These are phyloP conservation scores for Poeciliopsis gracilis DNA, from an alignment of 2,797 vertebrate genomes.

Conservation along the genomic window DNA sequence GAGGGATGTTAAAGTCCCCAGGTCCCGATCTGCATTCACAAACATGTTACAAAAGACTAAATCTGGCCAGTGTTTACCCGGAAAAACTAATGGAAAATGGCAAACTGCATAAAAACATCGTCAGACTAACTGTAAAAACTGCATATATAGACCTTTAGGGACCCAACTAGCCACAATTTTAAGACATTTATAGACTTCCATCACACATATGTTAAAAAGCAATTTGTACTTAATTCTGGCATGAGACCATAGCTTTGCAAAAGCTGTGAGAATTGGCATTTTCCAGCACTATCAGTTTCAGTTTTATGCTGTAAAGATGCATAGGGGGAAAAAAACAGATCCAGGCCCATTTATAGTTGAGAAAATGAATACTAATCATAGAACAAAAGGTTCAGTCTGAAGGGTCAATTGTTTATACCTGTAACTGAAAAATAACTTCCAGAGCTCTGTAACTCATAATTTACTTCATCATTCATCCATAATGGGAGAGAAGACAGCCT, in stretches of 20 bases:
- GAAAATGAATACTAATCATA: constrained; percentile 35
- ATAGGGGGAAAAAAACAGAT: constrained; percentile 26
- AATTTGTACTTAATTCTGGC: constrained; percentile 33
- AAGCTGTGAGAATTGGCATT: constrained; percentile 20
- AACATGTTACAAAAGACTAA: constrained; percentile 63
- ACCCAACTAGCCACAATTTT: constrained; percentile 17
- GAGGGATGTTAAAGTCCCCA: constrained; percentile 57
- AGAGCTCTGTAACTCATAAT: constrained; percentile 13
- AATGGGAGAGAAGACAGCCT: constrained; percentile 29
- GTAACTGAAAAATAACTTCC: constrained; percentile 54
- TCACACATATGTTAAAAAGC: constrained; percentile 36
- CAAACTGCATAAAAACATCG: constrained; percentile 22
- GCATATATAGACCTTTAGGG: neutral
- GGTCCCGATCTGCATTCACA: constrained; percentile 49
- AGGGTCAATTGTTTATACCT: constrained; percentile 45
- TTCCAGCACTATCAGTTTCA: constrained; percentile 26
- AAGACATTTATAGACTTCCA: constrained; percentile 34
- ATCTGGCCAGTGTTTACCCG: constrained; percentile 50
- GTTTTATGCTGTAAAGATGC: constrained; percentile 31
- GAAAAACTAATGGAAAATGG: constrained; percentile 24
- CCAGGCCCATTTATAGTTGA: constrained; percentile 30
- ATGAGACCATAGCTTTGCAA: neutral
- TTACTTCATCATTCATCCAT: constrained; percentile 53
- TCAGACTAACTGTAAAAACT: constrained; percentile 5
- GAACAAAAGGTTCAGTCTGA: constrained; percentile 27